These are phyloP conservation scores for Nowickia ferox DNA, from an alignment of 2,888 invertebrate species.

Conservation along the genomic window DNA sequence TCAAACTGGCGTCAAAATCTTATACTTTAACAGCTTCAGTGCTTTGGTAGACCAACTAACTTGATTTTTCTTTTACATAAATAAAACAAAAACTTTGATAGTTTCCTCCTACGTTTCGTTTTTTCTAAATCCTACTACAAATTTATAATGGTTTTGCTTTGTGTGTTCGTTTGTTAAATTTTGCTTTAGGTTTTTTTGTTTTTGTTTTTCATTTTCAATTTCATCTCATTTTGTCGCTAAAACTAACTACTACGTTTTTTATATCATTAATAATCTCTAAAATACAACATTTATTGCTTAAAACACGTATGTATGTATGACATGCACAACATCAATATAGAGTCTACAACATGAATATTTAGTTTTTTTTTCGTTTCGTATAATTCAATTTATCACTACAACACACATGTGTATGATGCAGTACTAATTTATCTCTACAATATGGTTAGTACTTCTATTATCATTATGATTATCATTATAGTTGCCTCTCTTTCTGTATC, in stretches of 20 bases:
- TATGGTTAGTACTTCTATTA: constrained; percentile 64
- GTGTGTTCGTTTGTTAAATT: constrained; percentile 14
- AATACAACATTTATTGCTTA: constrained; percentile 72
- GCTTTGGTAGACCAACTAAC: constrained; percentile 72
- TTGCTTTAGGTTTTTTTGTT: background rate
- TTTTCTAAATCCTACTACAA: constrained; percentile 28
- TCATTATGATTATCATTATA: constrained; percentile 69
- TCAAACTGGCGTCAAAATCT: constrained; percentile 73
- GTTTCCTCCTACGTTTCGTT: constrained; percentile 24
- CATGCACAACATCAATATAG: constrained; percentile 72
- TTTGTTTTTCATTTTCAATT: background rate
- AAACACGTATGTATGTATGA: constrained; percentile 69
- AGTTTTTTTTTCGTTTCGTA: constrained; percentile 25
- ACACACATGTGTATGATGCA: constrained; percentile 61
- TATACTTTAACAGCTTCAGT: constrained; percentile 71
- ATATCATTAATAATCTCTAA: constrained; percentile 67
- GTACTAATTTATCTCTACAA: constrained; percentile 58
- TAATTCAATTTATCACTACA: constrained; percentile 67
- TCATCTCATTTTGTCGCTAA: constrained; percentile 39
- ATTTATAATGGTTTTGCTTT: constrained; percentile 35
- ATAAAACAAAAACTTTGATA: constrained; percentile 34
- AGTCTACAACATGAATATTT: constrained; percentile 65
- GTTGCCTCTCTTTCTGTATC: constrained; percentile 43
- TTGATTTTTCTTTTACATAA: constrained; percentile 16
- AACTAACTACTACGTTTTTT: constrained; percentile 64